A percentile compares a stretch with the other conserved stretches of the same genome.
Evolutionary conservation across 2,888 invertebrate genomes (phyloP).

Genomic region (Himalopsyche kuldschensis): DNA sequence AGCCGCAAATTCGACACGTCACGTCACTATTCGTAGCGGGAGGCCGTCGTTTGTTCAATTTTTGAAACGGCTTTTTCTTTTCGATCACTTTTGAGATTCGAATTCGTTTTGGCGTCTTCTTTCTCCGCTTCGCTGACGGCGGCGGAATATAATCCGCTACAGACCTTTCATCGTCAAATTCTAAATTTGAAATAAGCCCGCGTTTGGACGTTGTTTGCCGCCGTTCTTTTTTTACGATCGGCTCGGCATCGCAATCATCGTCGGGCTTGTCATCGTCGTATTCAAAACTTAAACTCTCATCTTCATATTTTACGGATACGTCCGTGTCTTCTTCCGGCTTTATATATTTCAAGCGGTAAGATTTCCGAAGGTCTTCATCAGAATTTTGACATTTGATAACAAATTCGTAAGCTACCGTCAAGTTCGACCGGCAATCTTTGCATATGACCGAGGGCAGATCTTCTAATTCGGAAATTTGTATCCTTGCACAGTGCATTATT

Average conservation of each 20-base stretch:
- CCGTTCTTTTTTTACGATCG: neutral
- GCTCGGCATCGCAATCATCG: neutral
- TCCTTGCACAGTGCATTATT: constrained; percentile 17
- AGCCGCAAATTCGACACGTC: constrained; percentile 15
- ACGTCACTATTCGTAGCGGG: neutral
- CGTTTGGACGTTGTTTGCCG: neutral
- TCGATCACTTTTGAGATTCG: neutral
- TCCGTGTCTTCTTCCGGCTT: neutral
- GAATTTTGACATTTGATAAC: constrained; percentile 24
- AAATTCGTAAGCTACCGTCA: constrained; percentile 20
- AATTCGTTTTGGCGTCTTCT: no score
- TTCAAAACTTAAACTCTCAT: neutral
- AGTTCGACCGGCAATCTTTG: constrained; percentile 11
- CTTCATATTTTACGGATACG: neutral
- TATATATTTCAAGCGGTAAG: neutral
- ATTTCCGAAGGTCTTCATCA: constrained; percentile 17
- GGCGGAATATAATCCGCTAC: no score
- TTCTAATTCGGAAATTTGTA: constrained; percentile 14
- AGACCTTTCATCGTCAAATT: no score
- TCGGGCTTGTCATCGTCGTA: neutral
- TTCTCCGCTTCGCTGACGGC: no score
- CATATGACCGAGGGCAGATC: constrained; percentile 17
- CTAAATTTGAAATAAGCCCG: no score
- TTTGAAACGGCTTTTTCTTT: neutral
- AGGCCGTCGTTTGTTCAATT: neutral